Percentiles rank a stretch among this genome's conserved stretches.
These are phyloP conservation scores for Corbicula japonica DNA, from an alignment of 2,888 invertebrate genomes.

Conservation along the genomic window DNA sequence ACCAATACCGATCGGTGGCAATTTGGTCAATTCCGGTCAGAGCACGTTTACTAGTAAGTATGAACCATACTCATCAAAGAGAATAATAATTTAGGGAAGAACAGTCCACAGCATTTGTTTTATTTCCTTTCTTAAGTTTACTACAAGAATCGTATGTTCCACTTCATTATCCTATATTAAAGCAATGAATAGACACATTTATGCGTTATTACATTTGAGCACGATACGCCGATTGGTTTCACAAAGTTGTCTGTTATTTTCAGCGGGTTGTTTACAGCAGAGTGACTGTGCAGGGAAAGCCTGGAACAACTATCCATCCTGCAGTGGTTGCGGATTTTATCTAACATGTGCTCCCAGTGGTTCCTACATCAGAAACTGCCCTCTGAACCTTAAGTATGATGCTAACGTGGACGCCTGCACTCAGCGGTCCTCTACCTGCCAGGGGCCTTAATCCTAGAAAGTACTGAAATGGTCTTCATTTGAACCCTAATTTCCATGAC, in stretches of 20 bases:
- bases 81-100: too few species aligned
- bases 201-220: not conserved
- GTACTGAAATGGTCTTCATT: too few species aligned
- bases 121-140: too few species aligned
- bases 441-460: constrained; percentile 64
- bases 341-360: constrained; percentile 72
- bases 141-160: too few species aligned
- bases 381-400: constrained; percentile 69
- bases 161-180: not conserved
- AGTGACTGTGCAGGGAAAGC: constrained; percentile 46
- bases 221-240: not conserved
- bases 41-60: constrained; percentile 55
- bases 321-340: constrained; percentile 70
- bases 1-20: constrained; percentile 55
- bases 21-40: constrained; percentile 35
- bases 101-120: too few species aligned
- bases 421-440: constrained; percentile 68
- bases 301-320: constrained; percentile 73
- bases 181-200: not conserved
- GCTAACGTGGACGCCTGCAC: constrained; percentile 70
- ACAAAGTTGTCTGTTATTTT: constrained; percentile 25
- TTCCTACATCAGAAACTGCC: constrained; percentile 67
- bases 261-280: constrained; percentile 67
- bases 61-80: too few species aligned
- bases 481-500: too few species aligned